Conservation (phyloP, 1,140 invertebrate genomes). For the Carcinoscorpius rotundicauda region DNA sequence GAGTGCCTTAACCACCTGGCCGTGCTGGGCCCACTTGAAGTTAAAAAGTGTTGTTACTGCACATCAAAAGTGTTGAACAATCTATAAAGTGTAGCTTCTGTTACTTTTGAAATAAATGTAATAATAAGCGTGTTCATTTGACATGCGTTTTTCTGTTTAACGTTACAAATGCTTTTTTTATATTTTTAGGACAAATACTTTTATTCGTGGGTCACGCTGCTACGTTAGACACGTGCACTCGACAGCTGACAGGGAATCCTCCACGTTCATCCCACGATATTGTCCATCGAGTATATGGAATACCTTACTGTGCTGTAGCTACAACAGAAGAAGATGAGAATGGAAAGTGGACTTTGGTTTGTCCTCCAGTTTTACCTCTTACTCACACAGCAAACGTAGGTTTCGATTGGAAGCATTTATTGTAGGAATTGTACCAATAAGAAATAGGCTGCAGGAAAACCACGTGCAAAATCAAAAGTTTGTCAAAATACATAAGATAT, state of each 20-base stretch:
- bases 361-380: conserved; percentile 61
- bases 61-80: too few species aligned
- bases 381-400: conserved; percentile 62
- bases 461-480: too few species aligned
- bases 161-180: too few species aligned
- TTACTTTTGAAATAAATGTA: too few species aligned
- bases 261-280: conserved; percentile 50
- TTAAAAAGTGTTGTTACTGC: too few species aligned
- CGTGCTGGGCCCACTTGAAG: too few species aligned
- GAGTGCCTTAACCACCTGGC: too few species aligned
- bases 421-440: background rate
- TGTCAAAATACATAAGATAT: too few species aligned
- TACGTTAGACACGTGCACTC: conserved; percentile 65
- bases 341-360: conserved; percentile 48
- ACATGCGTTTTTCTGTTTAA: too few species aligned
- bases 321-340: conserved; percentile 34
- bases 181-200: conserved; percentile 49
- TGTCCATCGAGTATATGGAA: conserved; percentile 46
- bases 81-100: too few species aligned
- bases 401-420: conserved; percentile 63
- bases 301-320: conserved; percentile 65
- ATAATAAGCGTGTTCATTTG: too few species aligned
- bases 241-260: conserved; percentile 54
- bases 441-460: too few species aligned
- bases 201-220: conserved; percentile 75